Base-by-base conservation (phyloP, 2,888 invertebrate species). In the Actias luna region DNA sequence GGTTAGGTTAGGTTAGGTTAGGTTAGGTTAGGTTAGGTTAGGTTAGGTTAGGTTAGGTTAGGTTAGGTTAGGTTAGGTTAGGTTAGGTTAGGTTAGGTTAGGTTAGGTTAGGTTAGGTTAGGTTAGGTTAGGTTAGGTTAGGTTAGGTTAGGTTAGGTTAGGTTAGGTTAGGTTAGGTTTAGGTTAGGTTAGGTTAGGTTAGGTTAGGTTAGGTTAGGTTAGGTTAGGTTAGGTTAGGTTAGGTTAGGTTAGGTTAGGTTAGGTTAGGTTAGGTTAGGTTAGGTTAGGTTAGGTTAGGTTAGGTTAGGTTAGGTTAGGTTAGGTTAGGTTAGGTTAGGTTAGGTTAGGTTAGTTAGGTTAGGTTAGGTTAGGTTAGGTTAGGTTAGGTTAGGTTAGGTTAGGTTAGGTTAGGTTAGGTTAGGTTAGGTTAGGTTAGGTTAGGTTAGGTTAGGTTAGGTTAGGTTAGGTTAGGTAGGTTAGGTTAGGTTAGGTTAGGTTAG, bases 271-370 rank as follows among this genome's bases (percentile, higher is more conserved):
- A 62, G 64, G 66, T 66, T 66, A 65, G 64, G 68, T 67, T 67
- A 65, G 65, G 67, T 67, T 67, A 65, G 66, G 68, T 65, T 65
- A 65, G 67, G 68, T 67, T 69, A 66, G 68, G 69, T 67, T 69
- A 64, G 67, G 68, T 66, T 65, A 65, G 66, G 65, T 35, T 35
- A 35, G 12, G 35, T 35, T 35, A 35, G 35, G 35, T 63, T 63
- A 63, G 64, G 64, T 60, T 62, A 60, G 64, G 60, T 60, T 62
- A 60, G 66, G 62, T 62, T 62, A 63, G 63, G 63, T 62, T 62
- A 64, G 65, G 63, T 64, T 63, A 64, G 65, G 65, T 65, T 64
- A 64, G 63, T 63, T 65, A 65, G 65, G 65, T 65, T 65, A 65
- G 65, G 65, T 65, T 65, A 63, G 65, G 65, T 65, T 65, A 65